A percentile compares a stretch with the other conserved stretches of the same genome.
These are phyloP conservation scores for Lasioglossum morio DNA, from an alignment of 2,888 invertebrate genomes.

Conservation along the genomic window DNA sequence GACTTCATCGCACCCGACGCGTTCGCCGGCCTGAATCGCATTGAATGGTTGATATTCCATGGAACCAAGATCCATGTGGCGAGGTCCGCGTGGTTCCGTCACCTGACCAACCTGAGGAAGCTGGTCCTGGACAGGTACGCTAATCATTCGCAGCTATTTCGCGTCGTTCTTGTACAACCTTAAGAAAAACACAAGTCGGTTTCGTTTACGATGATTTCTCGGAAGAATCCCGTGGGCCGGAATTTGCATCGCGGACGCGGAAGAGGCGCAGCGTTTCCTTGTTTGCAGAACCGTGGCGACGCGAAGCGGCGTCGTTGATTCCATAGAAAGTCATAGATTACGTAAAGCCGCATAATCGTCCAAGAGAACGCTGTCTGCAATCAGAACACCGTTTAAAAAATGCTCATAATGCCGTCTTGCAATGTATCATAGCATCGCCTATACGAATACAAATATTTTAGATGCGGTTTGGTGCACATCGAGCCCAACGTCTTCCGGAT, in stretches of 20 bases:
- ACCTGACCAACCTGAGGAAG: slow-evolving; percentile 65
- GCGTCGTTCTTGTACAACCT: background rate
- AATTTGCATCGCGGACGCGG: slow-evolving; percentile 46
- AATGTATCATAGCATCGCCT: background rate
- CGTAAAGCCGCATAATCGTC: slow-evolving; percentile 43
- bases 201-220: slow-evolving; percentile 16
- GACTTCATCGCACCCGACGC: slow-evolving; percentile 66
- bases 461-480: slow-evolving; percentile 69
- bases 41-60: slow-evolving; percentile 76
- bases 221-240: slow-evolving; percentile 35
- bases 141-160: background rate
- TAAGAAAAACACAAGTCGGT: background rate
- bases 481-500: slow-evolving; percentile 72
- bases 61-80: slow-evolving; percentile 71
- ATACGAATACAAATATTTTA: slow-evolving; percentile 17
- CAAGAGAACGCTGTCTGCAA: background rate
- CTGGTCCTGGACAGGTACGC: slow-evolving; percentile 70
- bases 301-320: background rate
- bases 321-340: slow-evolving; percentile 22
- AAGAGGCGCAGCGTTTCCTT: slow-evolving; percentile 35
- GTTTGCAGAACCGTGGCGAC: slow-evolving; percentile 12
- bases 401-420: too few relatives aligned
- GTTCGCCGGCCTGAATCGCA: slow-evolving; percentile 70
- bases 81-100: slow-evolving; percentile 66
- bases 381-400: background rate